Evolutionary conservation across 2,797 vertebrate genomes (phyloP), one percentile per base, ranked within the genome.

Genomic region (Micromesistius poutassou): DNA sequence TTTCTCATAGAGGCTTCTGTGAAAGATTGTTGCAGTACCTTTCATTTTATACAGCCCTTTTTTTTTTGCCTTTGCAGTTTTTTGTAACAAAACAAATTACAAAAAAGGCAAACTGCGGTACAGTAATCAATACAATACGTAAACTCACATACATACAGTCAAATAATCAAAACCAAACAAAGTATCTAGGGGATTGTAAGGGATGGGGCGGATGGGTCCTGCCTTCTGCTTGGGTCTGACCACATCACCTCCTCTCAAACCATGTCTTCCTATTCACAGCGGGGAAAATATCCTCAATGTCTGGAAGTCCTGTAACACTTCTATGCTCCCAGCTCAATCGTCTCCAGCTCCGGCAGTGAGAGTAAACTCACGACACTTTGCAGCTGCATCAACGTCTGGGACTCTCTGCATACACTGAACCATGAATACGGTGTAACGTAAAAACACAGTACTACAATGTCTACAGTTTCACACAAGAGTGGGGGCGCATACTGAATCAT

Each of bases 161-260:
- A 13, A 30, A 36, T 73, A 72, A 55, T 46, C 76, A 73, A 55
- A 73, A 28, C 42, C 33, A 73, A 78, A 77, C 16, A 72, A 62
- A 62, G 31, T 13, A 62, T 35, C 0, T 22, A 4, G 4, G 3
- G 16, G 16, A 50, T 50, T 50, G 46, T 50, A 50, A 31, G 33
- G 35, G 35, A 31, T 71, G n/a, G 25, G 14, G 36, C 19, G 76
- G 68, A 42, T 42, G 38, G 70, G 31, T 55, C 71, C 46, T 19
- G 30, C 76, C 68, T 55, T 79, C 78, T 68, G 40, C 50, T 55
- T 35, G 46, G n/a, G 25, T 79, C 55, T 72, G 77, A 14, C 71
- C 3, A 19, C 46, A 50, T 50, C 46, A 50, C 50, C 19, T 62
- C 50, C 50, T 74, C 55, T 33, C 77, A 74, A 31, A 25, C 62